Percentiles rank a stretch among this genome's conserved stretches.
phyloP scores from a whole-genome alignment of 1,140 invertebrate genomes.

The Diorhabda sublineata region DNA sequence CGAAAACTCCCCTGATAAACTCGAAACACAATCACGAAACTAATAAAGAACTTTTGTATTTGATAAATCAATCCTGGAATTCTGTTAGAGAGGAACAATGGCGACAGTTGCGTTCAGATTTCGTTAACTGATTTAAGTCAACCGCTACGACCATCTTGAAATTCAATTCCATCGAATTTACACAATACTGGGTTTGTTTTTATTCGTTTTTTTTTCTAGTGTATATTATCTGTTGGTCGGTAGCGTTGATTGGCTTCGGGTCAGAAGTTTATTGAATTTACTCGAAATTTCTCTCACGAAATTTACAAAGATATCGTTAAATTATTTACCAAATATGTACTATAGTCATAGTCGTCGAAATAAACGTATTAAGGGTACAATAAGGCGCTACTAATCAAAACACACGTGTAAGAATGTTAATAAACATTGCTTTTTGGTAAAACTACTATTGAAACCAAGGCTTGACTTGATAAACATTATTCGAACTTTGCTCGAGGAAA shows the following conservation, averaged over 20 bases:
- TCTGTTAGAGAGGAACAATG: slow-evolving; percentile 27
- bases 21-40: slow-evolving; percentile 33
- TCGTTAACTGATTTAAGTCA: slow-evolving; percentile 19
- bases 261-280: background rate
- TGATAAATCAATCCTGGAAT: slow-evolving; percentile 42
- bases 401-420: too few species aligned
- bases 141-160: slow-evolving; percentile 4
- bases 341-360: too few species aligned
- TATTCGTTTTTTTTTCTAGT: background rate
- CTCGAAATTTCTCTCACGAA: too few species aligned
- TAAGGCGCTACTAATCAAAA: too few species aligned
- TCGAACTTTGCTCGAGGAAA: too few species aligned
- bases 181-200: slow-evolving; percentile 9
- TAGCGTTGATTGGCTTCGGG: background rate
- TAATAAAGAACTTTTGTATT: slow-evolving; percentile 43
- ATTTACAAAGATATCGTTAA: too few species aligned
- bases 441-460: too few species aligned
- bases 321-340: too few species aligned
- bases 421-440: too few species aligned
- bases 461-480: too few species aligned
- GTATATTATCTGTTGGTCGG: background rate
- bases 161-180: slow-evolving; percentile 19
- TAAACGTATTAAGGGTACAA: too few species aligned
- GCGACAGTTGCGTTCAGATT: slow-evolving; percentile 28
- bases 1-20: slow-evolving; percentile 21